phyloP scores from a whole-genome alignment of 2,888 invertebrate species.

The Eristalinus aeneus region DNA sequence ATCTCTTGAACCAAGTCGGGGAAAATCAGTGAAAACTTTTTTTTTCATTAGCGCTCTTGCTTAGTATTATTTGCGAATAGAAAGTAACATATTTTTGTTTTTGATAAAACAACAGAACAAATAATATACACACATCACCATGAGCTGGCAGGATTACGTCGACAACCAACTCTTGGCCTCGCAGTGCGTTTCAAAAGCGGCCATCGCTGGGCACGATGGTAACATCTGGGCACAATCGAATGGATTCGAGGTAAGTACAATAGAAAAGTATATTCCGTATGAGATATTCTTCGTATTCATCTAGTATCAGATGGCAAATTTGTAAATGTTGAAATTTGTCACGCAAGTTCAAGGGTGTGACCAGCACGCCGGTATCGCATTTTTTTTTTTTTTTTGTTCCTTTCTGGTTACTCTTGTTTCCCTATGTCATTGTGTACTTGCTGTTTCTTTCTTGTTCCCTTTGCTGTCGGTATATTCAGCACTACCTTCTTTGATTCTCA shows the following conservation, averaged over 20 bases:
- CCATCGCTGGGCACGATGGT: conserved; percentile 97
- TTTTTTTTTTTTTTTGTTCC: conserved; percentile 44
- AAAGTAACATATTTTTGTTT: conserved; percentile 59
- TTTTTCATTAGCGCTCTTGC: conserved; percentile 22
- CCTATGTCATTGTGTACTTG: conserved; percentile 35
- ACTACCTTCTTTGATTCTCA: conserved; percentile 2
- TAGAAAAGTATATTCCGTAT: neutral
- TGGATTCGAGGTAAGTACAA: conserved; percentile 94
- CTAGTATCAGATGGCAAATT: neutral
- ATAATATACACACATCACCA: conserved; percentile 81
- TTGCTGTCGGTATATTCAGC: conserved; percentile 31
- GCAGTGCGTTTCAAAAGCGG: conserved; percentile 96
- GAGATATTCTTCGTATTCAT: neutral
- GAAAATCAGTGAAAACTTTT: conserved; percentile 48
- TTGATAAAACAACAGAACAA: conserved; percentile 65
- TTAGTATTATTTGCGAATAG: conserved; percentile 35
- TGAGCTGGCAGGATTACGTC: conserved; percentile 99
- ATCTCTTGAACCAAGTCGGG: conserved; percentile 1
- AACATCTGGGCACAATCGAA: conserved; percentile 97
- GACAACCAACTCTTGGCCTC: conserved; percentile 98
- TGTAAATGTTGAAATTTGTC: conserved; percentile 47
- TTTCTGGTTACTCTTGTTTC: conserved; percentile 21
- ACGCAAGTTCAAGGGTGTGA: conserved; percentile 81
- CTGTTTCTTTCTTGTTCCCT: conserved; percentile 38
- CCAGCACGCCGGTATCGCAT: conserved; percentile 73